phyloP scores from a whole-genome alignment of 2,113 vertebrate genomes.

The Hylia prasina region DNA sequence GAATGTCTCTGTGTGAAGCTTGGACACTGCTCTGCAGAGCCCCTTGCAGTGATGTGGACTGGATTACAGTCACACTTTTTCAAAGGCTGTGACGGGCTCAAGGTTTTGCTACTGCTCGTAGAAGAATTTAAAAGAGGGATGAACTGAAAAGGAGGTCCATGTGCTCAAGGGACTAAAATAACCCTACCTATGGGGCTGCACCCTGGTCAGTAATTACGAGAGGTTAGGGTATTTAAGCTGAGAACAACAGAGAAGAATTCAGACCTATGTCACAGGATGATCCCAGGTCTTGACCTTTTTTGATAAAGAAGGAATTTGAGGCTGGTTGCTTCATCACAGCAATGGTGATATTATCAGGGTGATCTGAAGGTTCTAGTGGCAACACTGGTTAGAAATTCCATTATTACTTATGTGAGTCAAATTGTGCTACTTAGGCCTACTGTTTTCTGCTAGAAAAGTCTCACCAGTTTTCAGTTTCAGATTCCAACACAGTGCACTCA shows the following conservation, averaged over 20 bases:
- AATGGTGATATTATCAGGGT: neutral
- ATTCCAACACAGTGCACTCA: neutral
- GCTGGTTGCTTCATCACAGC: neutral
- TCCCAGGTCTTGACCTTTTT: neutral
- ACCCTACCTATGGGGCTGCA: neutral
- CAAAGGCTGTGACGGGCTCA: neutral
- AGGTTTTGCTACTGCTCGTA: neutral
- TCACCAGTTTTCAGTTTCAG: constrained; percentile 6
- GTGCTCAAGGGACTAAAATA: neutral
- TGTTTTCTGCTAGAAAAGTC: neutral
- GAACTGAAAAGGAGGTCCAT: neutral
- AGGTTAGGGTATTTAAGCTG: neutral
- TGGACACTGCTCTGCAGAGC: neutral
- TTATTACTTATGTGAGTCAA: neutral
- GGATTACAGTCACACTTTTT: neutral
- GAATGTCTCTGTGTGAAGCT: neutral
- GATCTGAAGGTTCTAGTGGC: neutral
- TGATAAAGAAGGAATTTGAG: neutral
- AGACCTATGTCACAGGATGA: neutral
- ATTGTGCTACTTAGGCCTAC: neutral
- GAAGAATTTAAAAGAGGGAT: neutral
- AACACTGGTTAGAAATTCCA: neutral
- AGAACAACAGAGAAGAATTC: neutral
- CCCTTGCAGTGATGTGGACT: neutral
- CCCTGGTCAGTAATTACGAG: neutral